These are phyloP conservation scores for Gymnoscopelus microlampas DNA, from an alignment of 2,797 vertebrate genomes.

Conservation along the genomic window DNA sequence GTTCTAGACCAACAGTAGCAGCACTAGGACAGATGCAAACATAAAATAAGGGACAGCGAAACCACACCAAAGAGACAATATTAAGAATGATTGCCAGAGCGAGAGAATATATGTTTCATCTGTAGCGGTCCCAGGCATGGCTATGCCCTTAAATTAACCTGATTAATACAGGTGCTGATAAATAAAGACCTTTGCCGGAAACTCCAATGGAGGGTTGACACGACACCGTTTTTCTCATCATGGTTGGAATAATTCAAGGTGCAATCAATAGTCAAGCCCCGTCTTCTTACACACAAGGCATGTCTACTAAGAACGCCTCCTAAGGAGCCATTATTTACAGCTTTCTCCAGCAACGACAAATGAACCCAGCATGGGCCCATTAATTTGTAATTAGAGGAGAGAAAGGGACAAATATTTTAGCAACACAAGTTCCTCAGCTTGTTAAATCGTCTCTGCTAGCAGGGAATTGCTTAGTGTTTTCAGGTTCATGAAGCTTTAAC, in stretches of 20 bases:
- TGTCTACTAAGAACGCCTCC: slow-evolving; percentile 53
- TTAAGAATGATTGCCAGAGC: too few relatives aligned
- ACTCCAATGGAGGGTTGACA: slow-evolving; percentile 50
- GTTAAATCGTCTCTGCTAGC: slow-evolving; percentile 47
- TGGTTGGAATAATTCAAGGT: slow-evolving; percentile 55
- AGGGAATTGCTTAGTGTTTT: slow-evolving; percentile 47
- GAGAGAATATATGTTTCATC: too few relatives aligned
- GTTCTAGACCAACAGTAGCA: too few relatives aligned
- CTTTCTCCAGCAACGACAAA: slow-evolving; percentile 64
- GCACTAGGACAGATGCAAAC: too few relatives aligned
- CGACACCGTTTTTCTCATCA: slow-evolving; percentile 42
- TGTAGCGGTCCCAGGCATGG: slow-evolving; percentile 5
- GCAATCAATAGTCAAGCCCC: slow-evolving; percentile 63
- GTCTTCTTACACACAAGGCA: slow-evolving; percentile 44
- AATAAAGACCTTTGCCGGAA: slow-evolving; percentile 56
- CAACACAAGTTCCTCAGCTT: slow-evolving; percentile 56
- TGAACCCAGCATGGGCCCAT: slow-evolving; percentile 66
- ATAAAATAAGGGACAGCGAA: too few relatives aligned
- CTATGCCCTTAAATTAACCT: slow-evolving; percentile 49
- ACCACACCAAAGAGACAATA: too few relatives aligned
- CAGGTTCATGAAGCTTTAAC: slow-evolving; percentile 25
- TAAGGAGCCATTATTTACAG: slow-evolving; percentile 69
- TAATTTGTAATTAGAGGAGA: slow-evolving; percentile 75
- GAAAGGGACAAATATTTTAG: slow-evolving; percentile 70
- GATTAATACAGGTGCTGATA: slow-evolving; percentile 56